Base-by-base conservation (phyloP, 1,140 invertebrate genomes). In the Brachionus calyciflorus region DNA sequence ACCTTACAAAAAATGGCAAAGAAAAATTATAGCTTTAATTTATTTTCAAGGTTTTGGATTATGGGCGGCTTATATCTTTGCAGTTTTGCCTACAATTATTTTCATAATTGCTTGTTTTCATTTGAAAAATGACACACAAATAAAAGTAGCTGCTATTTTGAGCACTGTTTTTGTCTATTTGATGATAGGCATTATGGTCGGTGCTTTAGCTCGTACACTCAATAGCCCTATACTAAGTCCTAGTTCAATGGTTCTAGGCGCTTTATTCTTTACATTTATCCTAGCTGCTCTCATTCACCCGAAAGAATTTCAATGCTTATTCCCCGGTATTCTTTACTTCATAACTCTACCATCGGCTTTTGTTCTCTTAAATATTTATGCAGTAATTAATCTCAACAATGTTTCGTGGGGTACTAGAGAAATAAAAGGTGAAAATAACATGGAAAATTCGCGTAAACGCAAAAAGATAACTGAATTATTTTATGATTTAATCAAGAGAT, bases 21-120 rank as follows among this genome's bases (percentile, higher is more conserved):
- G n/a, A 41, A 65, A 65, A 41, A 14, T 40, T 10, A 24, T 37
- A 2, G 12, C 14, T 24, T 19, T 28, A 0, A 24, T 17, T 17
- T 46, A 2, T 48, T 46, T 65, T 26, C 17, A 9, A n/a, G 51
- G 69, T 28, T 10, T 81, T 89, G 17, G 81, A 85, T 12, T 84
- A 84, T 48, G 85, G 81, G 81, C 81, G 37, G 83, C 86, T 28
- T 84, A 87, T 77, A 79, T 79, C 1, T 79, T 86, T 30, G 85
- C 88, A 30, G 65, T 87, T 2, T 77, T 86, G 3, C 87, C 88
- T 0, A 83, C 87, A n/a, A 14, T 86, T 2, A 33, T 85, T 2
- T 89, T 85, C 78, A 84, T 87, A 19, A 14, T 86, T 2, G 77
- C 85, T 12, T 88, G 88, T 78, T 86, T 86, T 77, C 80, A 81